phyloP scores from a whole-genome alignment of 2,113 vertebrate species.

The Gymnobelideus leadbeateri region DNA sequence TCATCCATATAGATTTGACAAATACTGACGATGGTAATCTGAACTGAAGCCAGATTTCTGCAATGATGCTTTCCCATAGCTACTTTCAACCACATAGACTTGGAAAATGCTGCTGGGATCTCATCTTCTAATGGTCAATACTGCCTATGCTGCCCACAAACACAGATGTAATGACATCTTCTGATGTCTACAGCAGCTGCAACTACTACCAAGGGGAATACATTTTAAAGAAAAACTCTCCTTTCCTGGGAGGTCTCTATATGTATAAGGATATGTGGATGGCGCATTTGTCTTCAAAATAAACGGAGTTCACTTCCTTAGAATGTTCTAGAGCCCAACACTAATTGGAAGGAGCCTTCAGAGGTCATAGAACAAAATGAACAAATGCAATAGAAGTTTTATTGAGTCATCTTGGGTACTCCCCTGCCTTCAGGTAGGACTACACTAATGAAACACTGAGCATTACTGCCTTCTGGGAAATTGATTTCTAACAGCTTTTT shows the following conservation, averaged over 20 bases:
- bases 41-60: background rate
- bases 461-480: background rate
- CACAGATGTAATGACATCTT: background rate
- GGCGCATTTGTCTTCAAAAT: background rate
- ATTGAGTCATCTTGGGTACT: background rate
- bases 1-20: background rate
- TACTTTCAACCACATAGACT: background rate
- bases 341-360: background rate
- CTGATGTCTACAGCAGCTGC: background rate
- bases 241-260: background rate
- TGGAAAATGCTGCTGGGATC: background rate
- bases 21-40: background rate
- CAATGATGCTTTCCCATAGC: background rate
- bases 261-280: background rate
- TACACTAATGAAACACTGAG: background rate
- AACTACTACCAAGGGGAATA: background rate
- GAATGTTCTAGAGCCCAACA: background rate
- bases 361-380: background rate
- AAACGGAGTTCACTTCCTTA: background rate
- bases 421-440: background rate
- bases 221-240: background rate
- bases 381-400: background rate
- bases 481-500: background rate
- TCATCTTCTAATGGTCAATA: background rate
- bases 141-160: background rate